Evolutionary conservation across 2,797 vertebrate genomes (phyloP).

Genomic region (Eurystomus glaucurus): DNA sequence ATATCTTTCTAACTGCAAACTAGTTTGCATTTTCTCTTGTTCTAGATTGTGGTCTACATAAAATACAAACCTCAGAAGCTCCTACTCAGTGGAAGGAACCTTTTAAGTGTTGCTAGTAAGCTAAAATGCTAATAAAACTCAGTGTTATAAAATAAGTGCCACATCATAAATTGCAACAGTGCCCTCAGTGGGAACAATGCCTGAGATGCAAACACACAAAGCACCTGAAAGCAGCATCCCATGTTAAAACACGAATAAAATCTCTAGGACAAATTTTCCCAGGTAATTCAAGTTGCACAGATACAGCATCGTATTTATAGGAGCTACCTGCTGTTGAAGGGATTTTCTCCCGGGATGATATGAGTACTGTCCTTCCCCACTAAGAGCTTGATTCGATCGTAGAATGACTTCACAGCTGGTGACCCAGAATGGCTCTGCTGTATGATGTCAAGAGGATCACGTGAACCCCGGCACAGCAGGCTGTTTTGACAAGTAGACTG

Average conservation of each 20-base stretch:
- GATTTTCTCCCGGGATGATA: slow-evolving; percentile 94
- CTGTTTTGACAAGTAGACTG: slow-evolving; percentile 95
- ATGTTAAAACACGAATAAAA: neutral
- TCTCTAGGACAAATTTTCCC: neutral
- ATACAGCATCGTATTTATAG: neutral
- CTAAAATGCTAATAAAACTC: neutral
- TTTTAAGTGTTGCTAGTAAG: neutral
- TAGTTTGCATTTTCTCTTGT: neutral
- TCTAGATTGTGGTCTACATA: neutral
- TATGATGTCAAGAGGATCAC: slow-evolving; percentile 95
- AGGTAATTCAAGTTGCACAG: neutral
- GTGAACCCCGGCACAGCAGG: slow-evolving; percentile 94
- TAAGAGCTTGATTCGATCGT: slow-evolving; percentile 95
- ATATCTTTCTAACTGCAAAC: neutral
- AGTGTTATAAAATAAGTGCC: neutral
- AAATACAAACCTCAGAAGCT: neutral
- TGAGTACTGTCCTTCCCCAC: slow-evolving; percentile 97
- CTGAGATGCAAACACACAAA: neutral
- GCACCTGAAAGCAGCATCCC: neutral
- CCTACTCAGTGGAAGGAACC: neutral
- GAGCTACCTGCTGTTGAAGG: slow-evolving; percentile 95
- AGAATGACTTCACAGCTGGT: slow-evolving; percentile 93
- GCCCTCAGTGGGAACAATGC: neutral
- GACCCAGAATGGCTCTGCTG: slow-evolving; percentile 90
- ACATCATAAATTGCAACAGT: neutral